Conservation (phyloP, 2,888 invertebrate species). For the Brenthis hecate region DNA sequence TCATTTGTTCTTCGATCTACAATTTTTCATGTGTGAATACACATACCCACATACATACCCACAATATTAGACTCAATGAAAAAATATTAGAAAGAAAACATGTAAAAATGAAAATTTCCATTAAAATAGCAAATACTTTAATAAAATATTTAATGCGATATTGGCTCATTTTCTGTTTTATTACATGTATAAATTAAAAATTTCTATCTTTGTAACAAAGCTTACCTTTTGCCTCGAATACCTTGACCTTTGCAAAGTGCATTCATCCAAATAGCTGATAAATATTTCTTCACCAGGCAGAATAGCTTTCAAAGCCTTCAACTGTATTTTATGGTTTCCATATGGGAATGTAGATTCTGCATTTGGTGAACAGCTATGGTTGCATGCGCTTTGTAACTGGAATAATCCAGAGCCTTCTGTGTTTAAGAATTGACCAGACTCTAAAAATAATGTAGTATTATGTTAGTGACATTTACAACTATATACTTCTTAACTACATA, state of each 20-base stretch:
- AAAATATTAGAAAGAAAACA: no score
- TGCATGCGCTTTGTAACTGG: constrained; percentile 92
- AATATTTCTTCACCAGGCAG: constrained; percentile 92
- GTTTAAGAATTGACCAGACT: constrained; percentile 91
- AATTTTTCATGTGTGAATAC: no score
- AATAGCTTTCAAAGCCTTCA: constrained; percentile 88
- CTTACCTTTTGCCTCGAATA: constrained; percentile 91
- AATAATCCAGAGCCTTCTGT: constrained; percentile 96
- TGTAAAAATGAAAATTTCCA: no score
- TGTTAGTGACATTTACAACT: no score
- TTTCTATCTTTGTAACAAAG: background rate
- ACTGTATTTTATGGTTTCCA: constrained; percentile 88
- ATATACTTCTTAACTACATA: no score
- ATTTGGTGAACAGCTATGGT: constrained; percentile 96
- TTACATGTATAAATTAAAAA: no score
- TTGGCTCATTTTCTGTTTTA: no score
- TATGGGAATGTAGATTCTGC: constrained; percentile 92
- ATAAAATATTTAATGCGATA: no score
- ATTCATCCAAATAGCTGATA: constrained; percentile 95
- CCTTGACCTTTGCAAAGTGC: constrained; percentile 89
- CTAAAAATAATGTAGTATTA: constrained; percentile 48
- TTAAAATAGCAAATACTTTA: no score
- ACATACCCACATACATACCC: no score
- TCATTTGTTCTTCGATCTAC: no score
- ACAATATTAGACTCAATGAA: no score